These are phyloP conservation scores for Sweltsa coloradensis DNA, from an alignment of 1,140 invertebrate species.

Conservation along the genomic window DNA sequence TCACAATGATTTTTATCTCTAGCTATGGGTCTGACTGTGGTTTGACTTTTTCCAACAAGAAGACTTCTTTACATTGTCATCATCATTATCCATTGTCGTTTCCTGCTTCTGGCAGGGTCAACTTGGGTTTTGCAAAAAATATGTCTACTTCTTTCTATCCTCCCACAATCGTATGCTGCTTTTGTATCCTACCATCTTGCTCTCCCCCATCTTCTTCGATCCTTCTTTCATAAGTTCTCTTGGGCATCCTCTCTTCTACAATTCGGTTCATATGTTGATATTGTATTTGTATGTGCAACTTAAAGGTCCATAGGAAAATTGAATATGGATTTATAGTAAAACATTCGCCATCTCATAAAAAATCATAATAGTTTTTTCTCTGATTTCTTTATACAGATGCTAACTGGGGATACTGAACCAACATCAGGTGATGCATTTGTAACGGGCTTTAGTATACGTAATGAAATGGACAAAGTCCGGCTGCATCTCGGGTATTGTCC, in stretches of 20 bases:
- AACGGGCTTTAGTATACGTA: constrained; percentile 48
- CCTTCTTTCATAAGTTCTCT: no score
- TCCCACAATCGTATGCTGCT: no score
- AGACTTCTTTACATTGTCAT: no score
- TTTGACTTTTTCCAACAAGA: no score
- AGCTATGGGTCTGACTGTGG: no score
- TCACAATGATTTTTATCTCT: no score
- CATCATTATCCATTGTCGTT: no score
- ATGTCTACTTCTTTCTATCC: no score
- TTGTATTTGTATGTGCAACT: not conserved
- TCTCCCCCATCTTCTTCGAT: not conserved
- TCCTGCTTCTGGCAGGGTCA: no score
- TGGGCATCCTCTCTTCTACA: no score
- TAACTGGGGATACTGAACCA: constrained; percentile 52
- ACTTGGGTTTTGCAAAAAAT: no score
- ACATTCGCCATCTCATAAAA: constrained; percentile 14
- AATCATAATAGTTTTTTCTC: constrained; percentile 8
- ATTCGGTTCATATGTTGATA: not conserved
- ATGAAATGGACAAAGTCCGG: constrained; percentile 32
- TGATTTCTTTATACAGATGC: constrained; percentile 42
- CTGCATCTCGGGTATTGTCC: constrained; percentile 70
- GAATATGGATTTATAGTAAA: not conserved
- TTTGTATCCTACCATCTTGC: no score
- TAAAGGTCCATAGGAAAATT: not conserved
- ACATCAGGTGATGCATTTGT: constrained; percentile 42